Percentiles rank a stretch among this genome's conserved stretches.
phyloP scores from a whole-genome alignment of 2,113 vertebrate genomes.

The Syngnathoides biaculeatus region DNA sequence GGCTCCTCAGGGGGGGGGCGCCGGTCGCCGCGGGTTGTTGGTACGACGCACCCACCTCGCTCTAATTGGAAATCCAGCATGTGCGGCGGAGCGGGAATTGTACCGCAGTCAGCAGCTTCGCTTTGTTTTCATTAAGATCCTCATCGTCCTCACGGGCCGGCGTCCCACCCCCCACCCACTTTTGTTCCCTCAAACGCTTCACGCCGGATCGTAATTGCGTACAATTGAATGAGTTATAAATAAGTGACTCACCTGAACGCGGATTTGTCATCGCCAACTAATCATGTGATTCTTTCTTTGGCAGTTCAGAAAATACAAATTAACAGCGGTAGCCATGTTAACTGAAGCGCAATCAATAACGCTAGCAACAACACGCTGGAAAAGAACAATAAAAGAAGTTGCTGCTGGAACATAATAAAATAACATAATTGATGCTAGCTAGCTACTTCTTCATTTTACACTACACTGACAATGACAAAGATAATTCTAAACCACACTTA shows the following conservation, averaged over 20 bases:
- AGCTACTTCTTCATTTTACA: too few species aligned
- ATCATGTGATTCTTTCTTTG: background rate
- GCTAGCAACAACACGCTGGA: too few species aligned
- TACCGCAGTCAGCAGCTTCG: conserved; percentile 65
- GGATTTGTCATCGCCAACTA: background rate
- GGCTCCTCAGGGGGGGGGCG: conserved; percentile 21
- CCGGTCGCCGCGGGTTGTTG: conserved; percentile 45
- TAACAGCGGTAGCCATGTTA: background rate
- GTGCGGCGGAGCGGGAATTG: conserved; percentile 67
- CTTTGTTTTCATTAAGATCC: conserved; percentile 66
- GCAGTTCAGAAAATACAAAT: background rate
- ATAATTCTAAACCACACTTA: too few species aligned
- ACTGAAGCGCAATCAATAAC: background rate
- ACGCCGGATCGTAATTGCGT: conserved; percentile 18
- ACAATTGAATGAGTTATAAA: conserved; percentile 8
- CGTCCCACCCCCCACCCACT: too few species aligned
- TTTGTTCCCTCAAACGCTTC: conserved; percentile 36
- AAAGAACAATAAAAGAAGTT: too few species aligned
- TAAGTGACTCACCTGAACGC: background rate
- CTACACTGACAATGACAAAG: background rate
- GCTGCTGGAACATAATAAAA: too few species aligned
- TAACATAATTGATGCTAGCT: too few species aligned
- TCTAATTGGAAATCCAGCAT: conserved; percentile 72
- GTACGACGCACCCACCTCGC: conserved; percentile 35
- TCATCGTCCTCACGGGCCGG: conserved; percentile 18